Conservation (phyloP, 2,888 invertebrate species). For the Drosophila quinaria region DNA sequence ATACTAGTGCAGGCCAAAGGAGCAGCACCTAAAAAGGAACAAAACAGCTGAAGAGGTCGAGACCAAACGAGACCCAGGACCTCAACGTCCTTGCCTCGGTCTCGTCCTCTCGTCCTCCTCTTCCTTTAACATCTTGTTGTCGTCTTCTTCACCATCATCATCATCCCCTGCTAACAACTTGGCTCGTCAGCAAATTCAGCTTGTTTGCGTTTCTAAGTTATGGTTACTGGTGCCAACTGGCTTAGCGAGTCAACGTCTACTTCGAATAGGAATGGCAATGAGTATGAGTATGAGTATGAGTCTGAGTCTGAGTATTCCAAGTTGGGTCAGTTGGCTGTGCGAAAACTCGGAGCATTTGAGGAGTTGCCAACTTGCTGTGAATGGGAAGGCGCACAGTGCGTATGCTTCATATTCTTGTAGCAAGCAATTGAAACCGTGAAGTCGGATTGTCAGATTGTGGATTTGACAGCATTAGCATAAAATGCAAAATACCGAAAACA, state of each 20-base stretch:
- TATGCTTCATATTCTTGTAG: conserved; percentile 52
- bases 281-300: background rate
- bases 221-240: conserved; percentile 79
- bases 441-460: conserved; percentile 25
- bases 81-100: background rate
- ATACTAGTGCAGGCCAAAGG: conserved; percentile 42
- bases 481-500: conserved; percentile 44
- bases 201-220: conserved; percentile 78
- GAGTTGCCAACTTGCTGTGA: conserved; percentile 13
- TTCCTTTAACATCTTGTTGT: background rate
- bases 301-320: conserved; percentile 1
- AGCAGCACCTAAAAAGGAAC: conserved; percentile 27
- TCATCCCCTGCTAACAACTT: conserved; percentile 35
- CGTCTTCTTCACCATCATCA: conserved; percentile 8
- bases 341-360: conserved; percentile 12
- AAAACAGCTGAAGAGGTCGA: conserved; percentile 3
- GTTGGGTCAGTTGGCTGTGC: conserved; percentile 2
- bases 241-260: conserved; percentile 70
- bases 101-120: background rate
- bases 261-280: conserved; percentile 14
- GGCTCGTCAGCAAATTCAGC: conserved; percentile 73
- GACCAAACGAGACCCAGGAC: background rate
- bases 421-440: conserved; percentile 40
- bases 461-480: conserved; percentile 67
- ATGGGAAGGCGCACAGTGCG: conserved; percentile 40